These are phyloP conservation scores for Axinella damicornis DNA, from an alignment of 37 sponge, comb jelly and placozoan genomes.

Conservation along the genomic window DNA sequence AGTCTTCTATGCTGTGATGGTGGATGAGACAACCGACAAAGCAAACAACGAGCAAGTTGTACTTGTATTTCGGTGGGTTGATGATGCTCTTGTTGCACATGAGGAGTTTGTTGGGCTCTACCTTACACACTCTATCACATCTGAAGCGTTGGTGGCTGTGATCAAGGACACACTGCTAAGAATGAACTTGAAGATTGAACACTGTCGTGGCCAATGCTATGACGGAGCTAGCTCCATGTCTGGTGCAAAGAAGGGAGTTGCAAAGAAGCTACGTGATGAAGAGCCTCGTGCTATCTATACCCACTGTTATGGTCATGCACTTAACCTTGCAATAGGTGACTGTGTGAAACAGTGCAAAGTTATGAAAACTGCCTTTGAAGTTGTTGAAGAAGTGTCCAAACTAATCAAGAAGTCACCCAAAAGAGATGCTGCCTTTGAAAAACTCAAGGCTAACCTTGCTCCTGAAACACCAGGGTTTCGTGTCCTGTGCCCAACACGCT, in stretches of 20 bases:
- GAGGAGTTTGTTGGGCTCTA: constrained; percentile 64
- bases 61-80: constrained; percentile 59
- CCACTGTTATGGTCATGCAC: constrained; percentile 21
- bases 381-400: constrained; percentile 8
- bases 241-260: constrained; percentile 56
- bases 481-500: constrained; percentile 51
- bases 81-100: constrained; percentile 46
- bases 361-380: constrained; percentile 18
- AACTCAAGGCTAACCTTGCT: too few relatives aligned
- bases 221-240: too few relatives aligned
- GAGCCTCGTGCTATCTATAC: constrained; percentile 26
- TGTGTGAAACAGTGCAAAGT: neutral
- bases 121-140: constrained; percentile 19
- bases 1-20: constrained; percentile 28
- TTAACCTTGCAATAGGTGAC: too few relatives aligned
- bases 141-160: constrained; percentile 21
- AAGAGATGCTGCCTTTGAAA: constrained; percentile 20
- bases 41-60: constrained; percentile 59
- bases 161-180: constrained; percentile 54
- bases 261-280: constrained; percentile 15
- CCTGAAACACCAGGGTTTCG: constrained; percentile 46
- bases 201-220: constrained; percentile 69
- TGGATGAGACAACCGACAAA: constrained; percentile 55
- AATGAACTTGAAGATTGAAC: constrained; percentile 33
- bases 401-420: constrained; percentile 40